Evolutionary conservation across 1,140 invertebrate species (phyloP).

Genomic region (Leptonema lineaticorne): DNA sequence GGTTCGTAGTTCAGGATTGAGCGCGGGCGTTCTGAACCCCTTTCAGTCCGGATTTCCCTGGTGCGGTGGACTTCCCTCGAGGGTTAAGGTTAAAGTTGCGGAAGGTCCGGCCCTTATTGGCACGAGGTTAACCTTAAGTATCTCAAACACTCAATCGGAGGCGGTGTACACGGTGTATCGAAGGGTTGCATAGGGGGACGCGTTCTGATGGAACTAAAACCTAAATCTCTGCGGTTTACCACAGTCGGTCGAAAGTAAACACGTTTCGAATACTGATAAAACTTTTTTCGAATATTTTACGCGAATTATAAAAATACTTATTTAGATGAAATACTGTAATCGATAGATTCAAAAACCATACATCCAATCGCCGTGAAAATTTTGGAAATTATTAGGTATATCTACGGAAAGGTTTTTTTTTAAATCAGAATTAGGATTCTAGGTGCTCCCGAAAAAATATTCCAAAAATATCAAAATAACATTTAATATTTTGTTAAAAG

Average conservation of each 20-base stretch:
- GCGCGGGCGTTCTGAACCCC: background rate
- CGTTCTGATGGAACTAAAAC: slow-evolving; percentile 17
- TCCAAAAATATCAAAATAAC: too few relatives aligned
- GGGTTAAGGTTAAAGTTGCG: slow-evolving; percentile 22
- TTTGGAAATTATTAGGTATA: too few relatives aligned
- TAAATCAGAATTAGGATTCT: too few relatives aligned
- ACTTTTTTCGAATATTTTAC: background rate
- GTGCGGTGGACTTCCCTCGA: slow-evolving; percentile 10
- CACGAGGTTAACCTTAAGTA: slow-evolving; percentile 34
- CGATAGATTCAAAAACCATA: too few relatives aligned
- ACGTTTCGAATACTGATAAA: background rate
- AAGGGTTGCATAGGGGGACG: background rate
- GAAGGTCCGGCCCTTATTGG: slow-evolving; percentile 27
- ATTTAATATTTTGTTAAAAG: too few relatives aligned
- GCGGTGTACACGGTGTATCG: background rate
- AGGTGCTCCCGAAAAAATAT: too few relatives aligned
- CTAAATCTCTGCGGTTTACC: slow-evolving; percentile 20
- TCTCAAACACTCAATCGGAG: slow-evolving; percentile 25
- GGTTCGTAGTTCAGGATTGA: too few relatives aligned
- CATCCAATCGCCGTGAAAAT: too few relatives aligned
- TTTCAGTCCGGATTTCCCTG: background rate
- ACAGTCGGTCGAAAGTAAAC: background rate
- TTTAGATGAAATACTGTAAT: too few relatives aligned
- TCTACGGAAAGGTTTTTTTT: too few relatives aligned
- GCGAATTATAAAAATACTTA: background rate